Evolutionary conservation across 2,797 vertebrate species (phyloP).

Genomic region (Limnodromus scolopaceus): DNA sequence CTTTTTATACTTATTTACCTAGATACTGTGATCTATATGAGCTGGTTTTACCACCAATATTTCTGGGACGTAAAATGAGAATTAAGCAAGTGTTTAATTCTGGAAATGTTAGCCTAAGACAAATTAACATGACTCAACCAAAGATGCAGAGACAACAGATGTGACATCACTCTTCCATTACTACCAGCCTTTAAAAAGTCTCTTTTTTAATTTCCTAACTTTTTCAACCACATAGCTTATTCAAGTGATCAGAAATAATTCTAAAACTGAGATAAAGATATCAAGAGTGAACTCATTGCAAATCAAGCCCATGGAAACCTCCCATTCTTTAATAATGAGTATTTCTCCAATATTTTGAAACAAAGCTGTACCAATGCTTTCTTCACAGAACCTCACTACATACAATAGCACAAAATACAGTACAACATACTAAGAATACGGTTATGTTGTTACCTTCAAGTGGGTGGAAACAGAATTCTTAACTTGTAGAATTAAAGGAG

Average conservation of each 20-base stretch:
- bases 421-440: neutral
- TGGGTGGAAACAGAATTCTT: neutral
- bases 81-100: constrained; percentile 1
- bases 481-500: neutral
- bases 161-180: neutral
- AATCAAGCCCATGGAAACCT: neutral
- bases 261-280: neutral
- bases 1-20: neutral
- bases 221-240: neutral
- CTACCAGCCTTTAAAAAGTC: neutral
- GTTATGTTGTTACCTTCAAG: neutral
- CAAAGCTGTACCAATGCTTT: neutral
- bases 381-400: neutral
- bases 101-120: neutral
- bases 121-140: neutral
- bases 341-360: neutral
- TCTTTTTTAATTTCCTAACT: neutral
- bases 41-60: neutral
- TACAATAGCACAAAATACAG: neutral
- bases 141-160: neutral
- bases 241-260: neutral
- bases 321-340: neutral
- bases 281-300: neutral
- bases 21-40: neutral
- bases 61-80: neutral